Evolutionary conservation across 2,888 invertebrate genomes (phyloP), one percentile per base, ranked within the genome.

Genomic region (Buathra laborator): DNA sequence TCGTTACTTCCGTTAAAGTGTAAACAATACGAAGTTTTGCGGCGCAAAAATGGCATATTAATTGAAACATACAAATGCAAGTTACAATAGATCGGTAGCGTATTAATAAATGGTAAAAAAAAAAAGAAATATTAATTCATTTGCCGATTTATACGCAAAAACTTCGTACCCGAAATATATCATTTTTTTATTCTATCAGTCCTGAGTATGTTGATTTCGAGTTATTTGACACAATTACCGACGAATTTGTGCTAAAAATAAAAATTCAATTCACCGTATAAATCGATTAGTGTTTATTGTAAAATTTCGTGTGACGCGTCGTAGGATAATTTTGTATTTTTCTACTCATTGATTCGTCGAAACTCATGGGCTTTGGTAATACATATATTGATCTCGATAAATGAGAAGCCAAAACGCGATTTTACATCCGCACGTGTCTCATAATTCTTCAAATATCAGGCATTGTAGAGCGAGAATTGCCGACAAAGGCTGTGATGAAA

Each of bases 251-350:
- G 37, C 44, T 43, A 12, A 66, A 56, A 29, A 56, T 62, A 29
- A 62, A 70, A 44, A 24, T 56, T 19, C n/a, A 56, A 19, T 56
- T 53, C 44, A n/a, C 37, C n/a, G 46, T 16, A 46, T 48, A 16
- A 29, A 78, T 7, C 16, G 19, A 70, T 77, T 59, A 56, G 67
- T 56, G 46, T 37, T 37, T 29, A 16, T 78, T 78, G 67, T 51
- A 16, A 32, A 78, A 62, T 75, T 75, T 78, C 67, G 62, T 70
- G 66, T 53, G 6, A n/a, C 14, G 48, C 78, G 68, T 67, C 76
- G 70, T 85, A 84, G 76, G 56, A 66, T 86, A 86, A 86, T 87
- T 85, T 86, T 83, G 85, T 87, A 86, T 84, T 86, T 86, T 86
- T 87, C 80, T 87, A 86, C 81, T 85, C 68, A 81, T 77, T 70